Base-by-base conservation (phyloP, 2,113 vertebrate genomes). In the Talpa occidentalis region DNA sequence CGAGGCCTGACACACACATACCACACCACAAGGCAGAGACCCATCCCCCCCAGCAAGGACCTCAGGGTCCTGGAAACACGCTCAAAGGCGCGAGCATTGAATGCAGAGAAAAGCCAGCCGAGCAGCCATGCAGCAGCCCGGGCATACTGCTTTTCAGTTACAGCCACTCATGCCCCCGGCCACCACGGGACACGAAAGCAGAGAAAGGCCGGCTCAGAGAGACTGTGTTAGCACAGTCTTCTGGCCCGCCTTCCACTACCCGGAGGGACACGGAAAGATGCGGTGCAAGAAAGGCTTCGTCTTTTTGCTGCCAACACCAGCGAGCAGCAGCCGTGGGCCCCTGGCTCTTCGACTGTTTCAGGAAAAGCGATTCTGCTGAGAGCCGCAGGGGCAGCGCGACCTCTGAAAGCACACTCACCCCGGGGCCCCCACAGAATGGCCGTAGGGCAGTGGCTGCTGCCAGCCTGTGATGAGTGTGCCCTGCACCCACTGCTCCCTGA, bases 61-160 rank as follows among this genome's bases (percentile, higher is more conserved):
- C 49, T 67, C 62, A 12, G 22, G 47, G 47, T 74, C 30, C 52
- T 77, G 8, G 8, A 92, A 40, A 76, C 49, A 88, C 59, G 30
- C 35, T 22, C 42, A 56, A 83, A 62, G 44, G 42, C 30, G 49
- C 86, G 56, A 22, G 40, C 32, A 56, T 52, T 56, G 22, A 47
- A 72, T 74, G n/a, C 64, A 94, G 30, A 92, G 49, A n/a, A 66
- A 84, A 76, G 82, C 88, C 82, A 56, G 67, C 52, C 62, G 64
- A 83, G 26, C 6, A 67, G 54, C 35, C 69, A 70, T 85, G 73
- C 14, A 60, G 91, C 81, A 35, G 32, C 32, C 1, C 28, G 14
- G 9, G 37, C 37, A 22, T n/a, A 40, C 26, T 40, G 56, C 72
- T 37, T 21, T 83, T 73, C 42, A 21, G 37, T 42, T 37, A n/a